A percentile compares a stretch with the other conserved stretches of the same genome.
phyloP scores from a whole-genome alignment of 2,888 invertebrate genomes.

The Aricia artaxerxes region DNA sequence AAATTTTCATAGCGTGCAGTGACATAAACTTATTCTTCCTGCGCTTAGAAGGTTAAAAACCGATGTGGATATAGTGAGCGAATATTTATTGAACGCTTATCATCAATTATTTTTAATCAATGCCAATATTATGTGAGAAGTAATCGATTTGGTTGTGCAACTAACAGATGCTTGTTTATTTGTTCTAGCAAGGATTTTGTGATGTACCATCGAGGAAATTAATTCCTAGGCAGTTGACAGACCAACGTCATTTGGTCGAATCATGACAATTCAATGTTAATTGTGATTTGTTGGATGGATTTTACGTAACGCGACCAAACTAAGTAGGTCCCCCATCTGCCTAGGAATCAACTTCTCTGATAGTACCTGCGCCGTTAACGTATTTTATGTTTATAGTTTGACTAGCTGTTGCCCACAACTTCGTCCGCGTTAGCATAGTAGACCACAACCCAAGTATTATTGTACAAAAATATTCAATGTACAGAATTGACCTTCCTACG shows the following conservation, averaged over 20 bases:
- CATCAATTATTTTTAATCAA: conserved; percentile 14
- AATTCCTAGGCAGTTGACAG: too few relatives aligned
- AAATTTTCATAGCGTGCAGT: too few relatives aligned
- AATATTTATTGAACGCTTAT: conserved; percentile 14
- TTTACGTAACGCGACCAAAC: too few relatives aligned
- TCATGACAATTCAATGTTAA: too few relatives aligned
- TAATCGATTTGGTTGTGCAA: conserved; percentile 24
- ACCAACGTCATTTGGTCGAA: too few relatives aligned
- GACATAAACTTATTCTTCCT: neutral
- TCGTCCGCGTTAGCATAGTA: too few relatives aligned
- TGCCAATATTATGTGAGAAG: conserved; percentile 21
- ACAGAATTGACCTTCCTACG: too few relatives aligned
- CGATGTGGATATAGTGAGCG: conserved; percentile 1
- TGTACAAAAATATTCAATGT: too few relatives aligned
- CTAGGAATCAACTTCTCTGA: too few relatives aligned
- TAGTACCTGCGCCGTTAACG: neutral
- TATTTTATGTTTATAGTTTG: neutral
- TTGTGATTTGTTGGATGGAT: too few relatives aligned
- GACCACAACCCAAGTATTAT: too few relatives aligned
- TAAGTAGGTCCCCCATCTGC: too few relatives aligned
- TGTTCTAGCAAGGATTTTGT: neutral
- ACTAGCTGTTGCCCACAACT: neutral
- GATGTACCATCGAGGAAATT: neutral
- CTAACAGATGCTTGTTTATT: neutral
- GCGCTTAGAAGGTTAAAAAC: neutral